phyloP scores from a whole-genome alignment of 2,113 vertebrate genomes.

The Cyphomyrus plagiostoma region DNA sequence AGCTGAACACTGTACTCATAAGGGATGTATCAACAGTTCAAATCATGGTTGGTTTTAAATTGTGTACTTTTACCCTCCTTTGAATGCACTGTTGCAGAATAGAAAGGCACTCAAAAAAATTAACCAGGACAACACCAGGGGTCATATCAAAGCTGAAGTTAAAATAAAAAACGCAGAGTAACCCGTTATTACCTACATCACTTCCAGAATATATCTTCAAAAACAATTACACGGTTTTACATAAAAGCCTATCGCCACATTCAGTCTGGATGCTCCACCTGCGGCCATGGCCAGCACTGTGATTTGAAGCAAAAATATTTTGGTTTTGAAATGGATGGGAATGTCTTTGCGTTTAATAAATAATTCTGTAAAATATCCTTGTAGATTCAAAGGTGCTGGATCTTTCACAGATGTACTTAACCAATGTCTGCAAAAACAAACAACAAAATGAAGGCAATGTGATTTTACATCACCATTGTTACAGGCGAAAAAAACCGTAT shows the following conservation, averaged over 20 bases:
- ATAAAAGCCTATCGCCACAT: background rate
- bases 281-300: background rate
- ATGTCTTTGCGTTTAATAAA: background rate
- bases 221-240: background rate
- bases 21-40: background rate
- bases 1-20: background rate
- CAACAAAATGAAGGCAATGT: background rate
- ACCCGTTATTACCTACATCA: background rate
- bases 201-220: background rate
- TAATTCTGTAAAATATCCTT: background rate
- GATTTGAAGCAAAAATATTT: background rate
- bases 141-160: background rate
- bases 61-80: background rate
- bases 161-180: background rate
- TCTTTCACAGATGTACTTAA: background rate
- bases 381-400: background rate
- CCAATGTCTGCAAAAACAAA: background rate
- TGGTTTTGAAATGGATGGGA: background rate
- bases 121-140: conserved; percentile 1
- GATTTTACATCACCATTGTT: background rate
- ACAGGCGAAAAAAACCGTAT: background rate
- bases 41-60: background rate
- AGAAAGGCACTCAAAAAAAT: conserved; percentile 10
- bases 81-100: background rate
- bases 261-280: background rate